Evolutionary conservation across 2,113 vertebrate species (phyloP).

Genomic region (Siniperca chuatsi): DNA sequence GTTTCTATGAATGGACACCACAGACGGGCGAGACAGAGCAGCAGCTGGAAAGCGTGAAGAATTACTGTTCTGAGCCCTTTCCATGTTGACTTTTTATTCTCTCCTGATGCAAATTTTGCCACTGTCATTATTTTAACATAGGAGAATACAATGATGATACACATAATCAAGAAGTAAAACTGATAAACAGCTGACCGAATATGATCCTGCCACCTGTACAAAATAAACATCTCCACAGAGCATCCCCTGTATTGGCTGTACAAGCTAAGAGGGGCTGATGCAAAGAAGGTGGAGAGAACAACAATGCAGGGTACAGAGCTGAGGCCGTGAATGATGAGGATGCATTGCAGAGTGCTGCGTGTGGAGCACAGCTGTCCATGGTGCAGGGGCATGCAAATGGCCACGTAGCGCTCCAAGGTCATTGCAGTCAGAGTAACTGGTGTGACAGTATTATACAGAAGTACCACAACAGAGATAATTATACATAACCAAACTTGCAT

Average conservation of each 20-base stretch:
- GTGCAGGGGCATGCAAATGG: too few relatives aligned
- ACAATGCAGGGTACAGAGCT: conserved; percentile 35
- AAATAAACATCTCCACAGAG: conserved; percentile 10
- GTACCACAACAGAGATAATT: not conserved
- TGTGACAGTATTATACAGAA: conserved; percentile 17
- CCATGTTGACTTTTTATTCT: too few relatives aligned
- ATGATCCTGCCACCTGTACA: conserved; percentile 63
- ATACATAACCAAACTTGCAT: conserved; percentile 51
- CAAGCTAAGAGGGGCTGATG: not conserved
- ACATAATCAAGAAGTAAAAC: conserved; percentile 71
- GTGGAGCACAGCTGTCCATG: too few relatives aligned
- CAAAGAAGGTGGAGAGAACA: conserved; percentile 17
- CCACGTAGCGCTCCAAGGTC: too few relatives aligned
- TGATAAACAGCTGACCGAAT: conserved; percentile 37
- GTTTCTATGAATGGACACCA: conserved; percentile 66
- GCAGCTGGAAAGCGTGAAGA: conserved; percentile 74
- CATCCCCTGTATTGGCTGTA: conserved; percentile 7
- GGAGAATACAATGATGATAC: too few relatives aligned
- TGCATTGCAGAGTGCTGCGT: not conserved
- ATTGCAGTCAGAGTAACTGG: not conserved
- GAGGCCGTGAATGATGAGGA: conserved; percentile 62
- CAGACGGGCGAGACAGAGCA: conserved; percentile 68
- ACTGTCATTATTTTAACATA: too few relatives aligned
- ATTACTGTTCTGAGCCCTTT: not conserved
- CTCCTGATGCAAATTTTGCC: too few relatives aligned